Conservation (phyloP, 1,140 invertebrate genomes). For the Orchestia grillus region DNA sequence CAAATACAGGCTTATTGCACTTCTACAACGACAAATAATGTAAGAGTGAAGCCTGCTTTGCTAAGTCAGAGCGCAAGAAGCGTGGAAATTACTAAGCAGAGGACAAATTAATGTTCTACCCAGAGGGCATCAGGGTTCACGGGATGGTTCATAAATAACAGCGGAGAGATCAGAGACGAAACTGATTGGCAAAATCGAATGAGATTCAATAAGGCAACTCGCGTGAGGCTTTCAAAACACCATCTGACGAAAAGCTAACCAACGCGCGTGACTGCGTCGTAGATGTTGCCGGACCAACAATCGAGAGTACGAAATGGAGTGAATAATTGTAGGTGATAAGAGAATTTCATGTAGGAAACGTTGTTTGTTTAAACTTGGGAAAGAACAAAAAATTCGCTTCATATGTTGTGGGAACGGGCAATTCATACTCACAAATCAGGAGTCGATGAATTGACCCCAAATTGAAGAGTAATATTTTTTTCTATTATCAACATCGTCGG, state of each 20-base stretch:
- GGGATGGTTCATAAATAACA: conserved; percentile 19
- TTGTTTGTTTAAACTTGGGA: too few species aligned
- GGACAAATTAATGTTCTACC: conserved; percentile 34
- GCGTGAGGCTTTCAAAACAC: neutral
- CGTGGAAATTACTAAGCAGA: conserved; percentile 44
- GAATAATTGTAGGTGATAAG: neutral
- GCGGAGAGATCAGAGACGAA: conserved; percentile 30
- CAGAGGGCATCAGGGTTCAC: neutral
- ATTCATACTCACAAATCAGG: neutral
- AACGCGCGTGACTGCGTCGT: neutral
- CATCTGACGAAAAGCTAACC: neutral
- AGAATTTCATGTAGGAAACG: too few species aligned
- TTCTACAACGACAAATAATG: conserved; percentile 36
- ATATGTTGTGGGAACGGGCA: neutral
- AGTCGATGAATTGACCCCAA: neutral
- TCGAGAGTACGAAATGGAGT: neutral
- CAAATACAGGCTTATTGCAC: conserved; percentile 9
- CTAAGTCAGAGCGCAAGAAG: conserved; percentile 32
- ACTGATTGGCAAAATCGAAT: conserved; percentile 26
- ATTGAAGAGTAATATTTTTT: neutral
- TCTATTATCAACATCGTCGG: neutral
- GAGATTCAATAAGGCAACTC: conserved; percentile 13
- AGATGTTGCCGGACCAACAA: neutral
- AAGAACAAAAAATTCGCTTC: neutral
- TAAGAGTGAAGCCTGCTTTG: neutral